These are phyloP conservation scores for Apotomis turbidana DNA, from an alignment of 2,888 invertebrate species.

Conservation along the genomic window DNA sequence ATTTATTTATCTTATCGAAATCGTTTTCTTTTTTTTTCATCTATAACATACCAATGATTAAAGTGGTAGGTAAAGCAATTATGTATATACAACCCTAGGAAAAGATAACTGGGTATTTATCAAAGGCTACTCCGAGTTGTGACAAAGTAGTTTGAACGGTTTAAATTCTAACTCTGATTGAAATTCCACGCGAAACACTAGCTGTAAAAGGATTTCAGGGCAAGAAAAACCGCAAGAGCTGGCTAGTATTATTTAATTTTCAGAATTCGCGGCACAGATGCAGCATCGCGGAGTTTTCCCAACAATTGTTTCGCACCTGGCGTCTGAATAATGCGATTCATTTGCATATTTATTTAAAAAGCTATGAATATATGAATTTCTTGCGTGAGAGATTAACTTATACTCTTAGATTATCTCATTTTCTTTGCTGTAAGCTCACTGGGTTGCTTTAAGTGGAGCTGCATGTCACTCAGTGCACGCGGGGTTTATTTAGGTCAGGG, in stretches of 20 bases:
- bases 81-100: neutral
- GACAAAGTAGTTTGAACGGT: neutral
- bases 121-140: no score
- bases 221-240: neutral
- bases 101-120: no score
- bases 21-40: no score
- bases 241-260: slow-evolving; percentile 28
- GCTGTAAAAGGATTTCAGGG: neutral
- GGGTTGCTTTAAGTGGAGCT: neutral
- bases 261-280: slow-evolving; percentile 13
- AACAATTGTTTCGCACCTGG: slow-evolving; percentile 41
- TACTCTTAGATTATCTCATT: slow-evolving; percentile 31
- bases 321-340: slow-evolving; percentile 34
- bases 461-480: neutral
- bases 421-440: slow-evolving; percentile 7
- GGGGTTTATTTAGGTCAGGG: neutral
- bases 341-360: slow-evolving; percentile 41
- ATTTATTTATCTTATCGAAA: no score
- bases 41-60: no score
- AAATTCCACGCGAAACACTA: neutral
- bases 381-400: slow-evolving; percentile 32
- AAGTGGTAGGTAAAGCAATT: no score
- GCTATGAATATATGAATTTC: slow-evolving; percentile 40
- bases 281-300: slow-evolving; percentile 31
- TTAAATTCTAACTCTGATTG: neutral